Base-by-base conservation (phyloP, 2,113 vertebrate species). In the Macaca nemestrina region DNA sequence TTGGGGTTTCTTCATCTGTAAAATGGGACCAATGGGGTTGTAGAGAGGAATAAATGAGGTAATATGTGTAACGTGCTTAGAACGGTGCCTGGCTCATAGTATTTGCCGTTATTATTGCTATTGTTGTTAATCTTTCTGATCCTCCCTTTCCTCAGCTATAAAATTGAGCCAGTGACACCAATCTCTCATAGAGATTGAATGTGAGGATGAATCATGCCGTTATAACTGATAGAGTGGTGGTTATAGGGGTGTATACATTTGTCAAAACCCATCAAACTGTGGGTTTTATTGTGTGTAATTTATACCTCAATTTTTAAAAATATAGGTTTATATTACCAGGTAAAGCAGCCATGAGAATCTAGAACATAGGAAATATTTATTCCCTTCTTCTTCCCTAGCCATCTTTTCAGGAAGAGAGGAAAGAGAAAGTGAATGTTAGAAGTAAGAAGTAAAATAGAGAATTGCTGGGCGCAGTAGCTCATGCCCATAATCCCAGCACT, bases 41-140 rank as follows among this genome's bases (percentile, higher is more conserved):
- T 13, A 25, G 43, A 13, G 72, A 35, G 48, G 27, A 78, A 8
- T 52, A 25, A 38, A 50, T 16, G 64, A 75, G 68, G 32, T 3
- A 2, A 43, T 13, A 11, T 2, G 20, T 55, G 22, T n/a, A 4
- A 81, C 4, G 50, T 13, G 8, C 68, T 45, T 52, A 89, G 67
- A 57, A 8, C 38, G 17, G 87, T 11, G 32, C 32, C 72, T 3
- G 7, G 27, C 52, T 38, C 0, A 0, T 0, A 5, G n/a, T 32
- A 38, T 61, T 64, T 57, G 45, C 80, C 27, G 8, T 64, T n/a
- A 20, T 84, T 64, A 72, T 30, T 40, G 61, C 79, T 40, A 0
- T 50, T 32, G 38, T 38, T 9, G 38, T 57, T 52, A 30, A 45
- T 70, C 52, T 80, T 86, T 13, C 72, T 40, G 45, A 35, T 48